Conservation (phyloP, 2,888 invertebrate species). For the Laothoe populi region DNA sequence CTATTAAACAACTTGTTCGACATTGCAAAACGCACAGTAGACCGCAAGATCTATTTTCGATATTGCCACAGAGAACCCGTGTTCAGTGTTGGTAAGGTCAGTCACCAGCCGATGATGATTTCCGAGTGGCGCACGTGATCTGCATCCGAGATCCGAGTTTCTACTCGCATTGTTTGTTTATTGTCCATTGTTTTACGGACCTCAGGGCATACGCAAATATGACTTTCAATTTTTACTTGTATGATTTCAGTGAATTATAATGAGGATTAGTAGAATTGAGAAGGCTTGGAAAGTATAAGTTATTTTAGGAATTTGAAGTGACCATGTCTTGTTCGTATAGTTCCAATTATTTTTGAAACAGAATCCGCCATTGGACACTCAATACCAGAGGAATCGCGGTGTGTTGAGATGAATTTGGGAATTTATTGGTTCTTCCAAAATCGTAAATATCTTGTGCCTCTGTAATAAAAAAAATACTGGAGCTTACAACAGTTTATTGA, state of each 20-base stretch:
- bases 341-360: too few relatives aligned
- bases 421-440: too few relatives aligned
- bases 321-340: too few relatives aligned
- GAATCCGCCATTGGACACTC: too few relatives aligned
- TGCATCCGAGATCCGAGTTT: constrained; percentile 30
- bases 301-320: too few relatives aligned
- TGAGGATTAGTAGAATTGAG: background rate
- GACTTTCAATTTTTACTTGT: constrained; percentile 19
- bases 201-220: constrained; percentile 16
- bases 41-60: constrained; percentile 11
- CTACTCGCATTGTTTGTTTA: constrained; percentile 28
- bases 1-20: background rate
- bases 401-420: too few relatives aligned
- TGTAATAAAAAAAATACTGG: too few relatives aligned
- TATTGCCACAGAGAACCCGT: constrained; percentile 20
- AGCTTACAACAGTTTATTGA: too few relatives aligned
- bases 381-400: too few relatives aligned
- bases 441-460: too few relatives aligned
- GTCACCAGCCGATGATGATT: constrained; percentile 28
- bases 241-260: constrained; percentile 9
- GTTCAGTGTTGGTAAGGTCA: constrained; percentile 31
- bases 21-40: constrained; percentile 5
- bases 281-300: background rate
- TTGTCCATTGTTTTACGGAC: constrained; percentile 21
- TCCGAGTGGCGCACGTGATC: constrained; percentile 33